These are phyloP conservation scores for Galbula dea DNA, from an alignment of 2,113 vertebrate genomes.

Conservation along the genomic window DNA sequence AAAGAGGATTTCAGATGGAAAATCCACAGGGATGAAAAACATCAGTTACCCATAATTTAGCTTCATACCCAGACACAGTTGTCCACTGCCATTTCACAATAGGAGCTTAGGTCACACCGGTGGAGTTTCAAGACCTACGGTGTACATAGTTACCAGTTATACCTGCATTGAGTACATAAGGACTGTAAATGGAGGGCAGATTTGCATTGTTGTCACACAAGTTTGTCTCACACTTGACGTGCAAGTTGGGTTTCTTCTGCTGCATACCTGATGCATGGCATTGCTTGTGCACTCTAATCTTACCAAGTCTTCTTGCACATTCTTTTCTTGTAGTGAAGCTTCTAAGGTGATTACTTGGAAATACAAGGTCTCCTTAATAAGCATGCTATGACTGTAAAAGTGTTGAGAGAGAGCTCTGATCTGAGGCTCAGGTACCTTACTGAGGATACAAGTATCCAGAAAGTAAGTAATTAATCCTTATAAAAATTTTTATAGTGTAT, in stretches of 20 bases:
- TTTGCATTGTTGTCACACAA: not conserved
- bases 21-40: not conserved
- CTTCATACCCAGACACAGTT: not conserved
- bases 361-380: conserved; percentile 72
- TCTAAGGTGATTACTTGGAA: conserved; percentile 75
- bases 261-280: conserved; percentile 57
- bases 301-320: conserved; percentile 68
- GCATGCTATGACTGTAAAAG: conserved; percentile 72
- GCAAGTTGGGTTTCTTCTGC: conserved; percentile 40
- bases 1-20: not conserved
- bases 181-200: not conserved
- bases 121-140: not conserved
- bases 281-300: conserved; percentile 69
- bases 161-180: not conserved
- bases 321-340: conserved; percentile 70
- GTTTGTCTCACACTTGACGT: conserved; percentile 7
- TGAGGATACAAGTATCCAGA: conserved; percentile 68
- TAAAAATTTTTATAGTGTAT: conserved; percentile 19
- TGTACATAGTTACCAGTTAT: not conserved
- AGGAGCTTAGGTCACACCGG: not conserved
- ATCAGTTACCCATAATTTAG: not conserved
- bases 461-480: conserved; percentile 72
- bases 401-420: conserved; percentile 58
- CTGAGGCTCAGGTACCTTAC: conserved; percentile 61
- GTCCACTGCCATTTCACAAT: not conserved